Conservation (phyloP, 2,888 invertebrate species). For the Marronus borbonicus region DNA sequence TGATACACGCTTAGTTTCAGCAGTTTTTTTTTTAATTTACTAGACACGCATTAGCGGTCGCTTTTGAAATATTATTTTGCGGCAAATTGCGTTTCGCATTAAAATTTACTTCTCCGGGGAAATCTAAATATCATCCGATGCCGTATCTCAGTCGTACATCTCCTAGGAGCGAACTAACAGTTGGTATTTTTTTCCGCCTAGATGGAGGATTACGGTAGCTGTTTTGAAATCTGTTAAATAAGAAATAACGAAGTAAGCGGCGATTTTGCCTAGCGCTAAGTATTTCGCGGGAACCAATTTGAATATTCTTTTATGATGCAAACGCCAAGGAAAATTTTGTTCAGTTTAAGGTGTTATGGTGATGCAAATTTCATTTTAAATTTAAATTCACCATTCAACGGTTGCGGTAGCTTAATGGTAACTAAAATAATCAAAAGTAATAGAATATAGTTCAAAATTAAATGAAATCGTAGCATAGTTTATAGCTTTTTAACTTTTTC, state of each 20-base stretch:
- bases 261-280: neutral
- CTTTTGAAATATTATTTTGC: constrained; percentile 16
- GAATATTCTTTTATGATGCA: constrained; percentile 13
- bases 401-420: neutral
- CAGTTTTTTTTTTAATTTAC: constrained; percentile 10
- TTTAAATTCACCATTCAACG: constrained; percentile 2
- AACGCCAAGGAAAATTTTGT: neutral
- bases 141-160: neutral
- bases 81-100: constrained; percentile 3
- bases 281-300: constrained; percentile 2
- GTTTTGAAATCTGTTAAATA: constrained; percentile 9
- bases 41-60: constrained; percentile 7
- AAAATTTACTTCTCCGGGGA: constrained; percentile 16
- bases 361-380: constrained; percentile 5
- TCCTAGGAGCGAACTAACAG: neutral
- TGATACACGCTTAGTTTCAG: constrained; percentile 3
- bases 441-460: too few relatives aligned
- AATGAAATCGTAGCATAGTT: too few relatives aligned
- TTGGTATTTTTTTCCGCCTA: neutral
- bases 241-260: constrained; percentile 7
- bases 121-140: constrained; percentile 11
- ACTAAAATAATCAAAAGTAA: neutral
- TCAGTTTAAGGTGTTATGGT: neutral
- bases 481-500: too few relatives aligned
- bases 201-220: neutral